A percentile compares a stretch with the other conserved stretches of the same genome.
Conservation (phyloP, 1,140 invertebrate species). For the Lepidurus apus region DNA sequence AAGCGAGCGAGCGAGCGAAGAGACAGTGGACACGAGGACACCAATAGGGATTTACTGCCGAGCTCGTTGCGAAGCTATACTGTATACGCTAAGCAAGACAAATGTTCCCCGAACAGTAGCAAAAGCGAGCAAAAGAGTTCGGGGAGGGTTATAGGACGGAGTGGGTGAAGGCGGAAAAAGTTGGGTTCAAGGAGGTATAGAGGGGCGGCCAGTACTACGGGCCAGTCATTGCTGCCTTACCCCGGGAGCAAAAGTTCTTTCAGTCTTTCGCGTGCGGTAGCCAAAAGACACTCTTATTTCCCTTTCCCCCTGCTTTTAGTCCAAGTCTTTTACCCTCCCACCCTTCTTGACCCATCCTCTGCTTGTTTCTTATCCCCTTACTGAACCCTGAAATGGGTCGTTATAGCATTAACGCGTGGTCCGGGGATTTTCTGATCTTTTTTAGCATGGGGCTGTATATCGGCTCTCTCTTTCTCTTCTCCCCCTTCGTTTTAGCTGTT, state of each 20-base stretch:
- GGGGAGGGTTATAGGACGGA: background rate
- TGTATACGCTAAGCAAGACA: conserved; percentile 14
- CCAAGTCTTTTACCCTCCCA: background rate
- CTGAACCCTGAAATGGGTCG: background rate
- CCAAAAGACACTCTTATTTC: background rate
- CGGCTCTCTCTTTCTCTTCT: background rate
- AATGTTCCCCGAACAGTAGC: conserved; percentile 18
- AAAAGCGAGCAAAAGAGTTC: background rate
- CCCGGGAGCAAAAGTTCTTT: background rate
- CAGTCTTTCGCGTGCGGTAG: background rate
- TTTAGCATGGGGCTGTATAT: background rate
- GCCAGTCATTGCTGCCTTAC: background rate
- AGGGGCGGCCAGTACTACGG: background rate
- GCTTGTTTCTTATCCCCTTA: conserved; percentile 12
- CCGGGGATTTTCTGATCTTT: conserved; percentile 11
- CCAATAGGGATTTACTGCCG: conserved; percentile 21
- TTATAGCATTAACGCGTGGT: conserved; percentile 21
- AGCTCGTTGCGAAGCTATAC: background rate
- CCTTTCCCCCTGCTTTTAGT: background rate
- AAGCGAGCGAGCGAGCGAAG: background rate
- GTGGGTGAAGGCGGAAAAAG: background rate
- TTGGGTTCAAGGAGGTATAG: background rate
- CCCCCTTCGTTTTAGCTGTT: background rate
- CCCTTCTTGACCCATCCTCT: background rate
- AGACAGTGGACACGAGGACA: conserved; percentile 20